Percentiles rank a stretch among this genome's conserved stretches.
These are phyloP conservation scores for Calosoma granatense DNA, from an alignment of 1,140 invertebrate genomes.

Conservation along the genomic window DNA sequence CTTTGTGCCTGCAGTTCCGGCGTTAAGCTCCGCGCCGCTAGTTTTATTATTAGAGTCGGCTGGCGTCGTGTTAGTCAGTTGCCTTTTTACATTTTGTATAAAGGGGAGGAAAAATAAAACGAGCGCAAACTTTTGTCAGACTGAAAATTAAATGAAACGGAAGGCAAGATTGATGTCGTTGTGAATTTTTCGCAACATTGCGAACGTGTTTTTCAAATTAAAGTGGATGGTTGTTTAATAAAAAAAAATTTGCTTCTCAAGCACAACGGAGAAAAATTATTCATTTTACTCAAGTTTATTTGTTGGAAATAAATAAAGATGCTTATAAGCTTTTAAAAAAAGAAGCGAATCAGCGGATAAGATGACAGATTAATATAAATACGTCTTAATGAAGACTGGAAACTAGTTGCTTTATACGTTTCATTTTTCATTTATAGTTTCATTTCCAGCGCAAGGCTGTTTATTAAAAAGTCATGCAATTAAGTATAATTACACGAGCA, in stretches of 20 bases:
- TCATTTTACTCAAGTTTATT: background rate
- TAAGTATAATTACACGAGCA: no score
- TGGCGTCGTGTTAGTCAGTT: background rate
- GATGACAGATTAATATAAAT: no score
- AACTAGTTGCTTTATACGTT: no score
- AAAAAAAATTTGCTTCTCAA: background rate
- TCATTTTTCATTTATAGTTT: no score
- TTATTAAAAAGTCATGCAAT: no score
- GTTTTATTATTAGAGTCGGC: slow-evolving; percentile 3
- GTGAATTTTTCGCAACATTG: background rate
- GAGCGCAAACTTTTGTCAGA: background rate
- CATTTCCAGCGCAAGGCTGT: no score
- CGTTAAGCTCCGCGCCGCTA: background rate
- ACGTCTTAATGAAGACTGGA: no score
- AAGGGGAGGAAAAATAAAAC: background rate
- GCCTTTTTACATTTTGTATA: slow-evolving; percentile 8
- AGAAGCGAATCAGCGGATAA: no score
- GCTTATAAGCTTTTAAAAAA: background rate
- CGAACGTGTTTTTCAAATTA: background rate
- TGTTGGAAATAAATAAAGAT: background rate
- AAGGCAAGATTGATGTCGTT: slow-evolving; percentile 1
- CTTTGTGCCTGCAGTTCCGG: background rate
- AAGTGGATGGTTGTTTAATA: slow-evolving; percentile 3
- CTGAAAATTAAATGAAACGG: slow-evolving; percentile 8
- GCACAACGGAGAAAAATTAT: background rate